Conservation (phyloP, 2,888 invertebrate genomes). For the Melipona bicolor region DNA sequence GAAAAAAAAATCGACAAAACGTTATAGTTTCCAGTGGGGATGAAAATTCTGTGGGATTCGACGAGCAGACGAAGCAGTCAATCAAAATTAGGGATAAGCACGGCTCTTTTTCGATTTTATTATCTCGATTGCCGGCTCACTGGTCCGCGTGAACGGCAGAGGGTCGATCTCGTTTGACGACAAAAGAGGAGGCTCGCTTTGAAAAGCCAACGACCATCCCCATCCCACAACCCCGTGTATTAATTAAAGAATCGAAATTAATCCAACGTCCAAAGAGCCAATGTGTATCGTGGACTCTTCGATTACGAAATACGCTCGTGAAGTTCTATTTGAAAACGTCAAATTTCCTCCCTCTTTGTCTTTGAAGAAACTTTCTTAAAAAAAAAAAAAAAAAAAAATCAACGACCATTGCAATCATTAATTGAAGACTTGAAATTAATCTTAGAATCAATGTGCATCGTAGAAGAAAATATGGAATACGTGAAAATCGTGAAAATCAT, state of each 20-base stretch:
- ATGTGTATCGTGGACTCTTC: not conserved
- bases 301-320: not conserved
- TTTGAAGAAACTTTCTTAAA: no score
- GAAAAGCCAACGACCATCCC: conserved; percentile 23
- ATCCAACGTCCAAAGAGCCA: conserved; percentile 12
- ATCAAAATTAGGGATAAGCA: conserved; percentile 69
- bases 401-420: no score
- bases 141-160: conserved; percentile 60
- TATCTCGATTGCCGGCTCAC: conserved; percentile 73
- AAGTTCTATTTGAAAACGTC: no score
- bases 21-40: not conserved
- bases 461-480: no score
- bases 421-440: no score
- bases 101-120: conserved; percentile 74
- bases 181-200: conserved; percentile 45
- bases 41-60: not conserved
- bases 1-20: not conserved
- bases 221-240: conserved; percentile 24
- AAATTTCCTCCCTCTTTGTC: no score
- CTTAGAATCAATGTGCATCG: no score
- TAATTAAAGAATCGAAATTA: conserved; percentile 66
- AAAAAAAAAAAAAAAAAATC: no score
- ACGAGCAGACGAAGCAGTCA: conserved; percentile 34
- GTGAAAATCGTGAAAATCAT: no score
- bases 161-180: conserved; percentile 49